Evolutionary conservation across 2,797 vertebrate genomes (phyloP), one percentile per base, ranked within the genome.

Genomic region (Epinephelus coioides): DNA sequence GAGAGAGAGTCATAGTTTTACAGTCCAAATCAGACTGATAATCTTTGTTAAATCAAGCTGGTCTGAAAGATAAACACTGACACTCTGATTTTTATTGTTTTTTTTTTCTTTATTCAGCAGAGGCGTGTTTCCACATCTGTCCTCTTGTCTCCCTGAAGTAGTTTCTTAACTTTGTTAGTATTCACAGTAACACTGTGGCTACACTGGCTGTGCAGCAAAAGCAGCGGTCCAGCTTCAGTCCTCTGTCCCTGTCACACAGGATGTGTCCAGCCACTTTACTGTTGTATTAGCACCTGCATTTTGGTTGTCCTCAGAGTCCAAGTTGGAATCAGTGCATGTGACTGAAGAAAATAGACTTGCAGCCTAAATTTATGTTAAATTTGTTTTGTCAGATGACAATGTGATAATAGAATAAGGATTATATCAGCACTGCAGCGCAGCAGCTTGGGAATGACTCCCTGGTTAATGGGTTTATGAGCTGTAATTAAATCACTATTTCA

Each of bases 11-110:
- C 9, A 14, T 23, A 27, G 69, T 71, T 63, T 81, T 69, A 69
- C 54, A 68, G 72, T 70, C 47, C 27, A 38, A 66, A 53, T 80
- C 68, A 63, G 53, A 79, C 69, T 46, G 54, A 78, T 81, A 61
- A 81, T 81, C 63, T 76, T 54, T 81, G 66, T 70, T 50, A 61
- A 69, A 49, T 61, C 47, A 66, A 38, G 61, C 43, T 62, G 34
- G 19, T 78, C 50, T 50, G 44, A 75, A 60, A 79, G 68, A 76
- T 67, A 55, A 73, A 80, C 56, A 56, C 34, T 77, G 62, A 77
- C 77, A 55, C 25, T 27, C 1, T 8, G 38, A 59, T 47, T 76
- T 79, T 69, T 76, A 55, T 73, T 61, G 17, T 50, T 61, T 53
- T 21, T 74, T 74, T 47, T 30, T 30, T 30, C 27, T 75, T 25